Evolutionary conservation across 30 jellyfish, hydroid and myxozoan genomes (phyloP), one percentile per base, ranked within the genome.

Genomic region (Rhopilema esculentum): DNA sequence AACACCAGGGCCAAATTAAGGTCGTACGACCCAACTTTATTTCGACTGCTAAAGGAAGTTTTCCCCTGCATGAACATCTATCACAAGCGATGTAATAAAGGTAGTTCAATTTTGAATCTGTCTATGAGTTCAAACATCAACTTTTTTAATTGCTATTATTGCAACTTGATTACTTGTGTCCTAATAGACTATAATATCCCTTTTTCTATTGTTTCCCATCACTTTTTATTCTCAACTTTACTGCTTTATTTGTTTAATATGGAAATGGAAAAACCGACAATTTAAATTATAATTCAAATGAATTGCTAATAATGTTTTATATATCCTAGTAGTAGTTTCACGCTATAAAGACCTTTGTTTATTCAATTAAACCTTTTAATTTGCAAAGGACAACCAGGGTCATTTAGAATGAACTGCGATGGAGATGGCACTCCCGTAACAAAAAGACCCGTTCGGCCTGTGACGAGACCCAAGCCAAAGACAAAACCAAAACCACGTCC

Each of bases 351-450:
- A n/a, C n/a, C n/a, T n/a, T n/a, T n/a, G n/a, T n/a, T 6, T 40
- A 40, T 12, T 40, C 6, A 40, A 6, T 40, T 40, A 2, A 12
- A 40, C 12, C 12, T 40, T 6, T 40, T 12, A 6, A 2, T 40
- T 6, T 40, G 57, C 12, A 40, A 40, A 40, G 57, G 9, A 40
- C 57, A 12, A 6, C 90, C 90, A 6, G 71, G 90, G 8, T 1
- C 87, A 20, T 87, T 87, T 66, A 63, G 95, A 29, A 87, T 87
- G 95, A 77, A 87, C 85, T 87, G 95, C 73, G 95, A 87, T 77
- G 90, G 95, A 20, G 82, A 66, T 66, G 87, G 90, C 0, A 63
- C 81, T 12, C 83, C 86, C 0, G 64, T 32, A 15, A 74, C 87
- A 23, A 75, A 16, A 16, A 62, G 26, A 27, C 88, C 88, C 0